These are phyloP conservation scores for Melitaea cinxia DNA, from an alignment of 1,140 invertebrate genomes.

Conservation along the genomic window DNA sequence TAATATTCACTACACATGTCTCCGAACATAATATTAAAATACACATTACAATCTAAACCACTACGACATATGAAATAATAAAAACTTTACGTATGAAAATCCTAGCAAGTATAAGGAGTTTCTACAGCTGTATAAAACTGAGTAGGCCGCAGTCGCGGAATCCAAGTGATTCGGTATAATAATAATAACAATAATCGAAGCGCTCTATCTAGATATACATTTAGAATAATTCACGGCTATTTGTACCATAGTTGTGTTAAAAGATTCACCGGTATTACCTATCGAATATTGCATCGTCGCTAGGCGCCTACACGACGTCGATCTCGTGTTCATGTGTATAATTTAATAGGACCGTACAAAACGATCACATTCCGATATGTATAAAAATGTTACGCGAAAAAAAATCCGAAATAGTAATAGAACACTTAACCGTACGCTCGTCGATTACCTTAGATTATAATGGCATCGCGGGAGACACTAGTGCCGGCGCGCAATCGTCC, in stretches of 20 bases:
- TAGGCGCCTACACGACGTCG: background rate
- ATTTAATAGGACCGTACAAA: conserved; percentile 18
- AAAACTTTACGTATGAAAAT: conserved; percentile 61
- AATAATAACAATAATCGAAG: conserved; percentile 33
- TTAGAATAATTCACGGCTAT: conserved; percentile 58
- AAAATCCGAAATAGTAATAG: conserved; percentile 26
- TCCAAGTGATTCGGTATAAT: conserved; percentile 14
- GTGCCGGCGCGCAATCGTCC: conserved; percentile 17
- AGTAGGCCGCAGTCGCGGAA: conserved; percentile 40
- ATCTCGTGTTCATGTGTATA: conserved; percentile 1
- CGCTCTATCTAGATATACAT: conserved; percentile 49
- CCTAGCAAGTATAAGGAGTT: conserved; percentile 49
- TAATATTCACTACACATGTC: conserved; percentile 21
- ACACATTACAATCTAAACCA: conserved; percentile 39
- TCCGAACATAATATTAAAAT: conserved; percentile 28
- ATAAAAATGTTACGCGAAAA: conserved; percentile 47
- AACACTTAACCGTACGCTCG: conserved; percentile 23
- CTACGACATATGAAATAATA: conserved; percentile 37
- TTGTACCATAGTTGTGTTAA: conserved; percentile 57
- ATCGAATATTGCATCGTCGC: conserved; percentile 11
- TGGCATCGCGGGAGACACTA: conserved; percentile 24
- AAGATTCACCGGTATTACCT: conserved; percentile 18
- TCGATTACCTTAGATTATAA: conserved; percentile 27
- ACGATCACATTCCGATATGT: conserved; percentile 50
- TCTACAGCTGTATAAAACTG: conserved; percentile 42